Percentiles rank a stretch among this genome's conserved stretches.
These are phyloP conservation scores for Galeopterus variegatus DNA, from an alignment of 2,113 vertebrate species.

Conservation along the genomic window DNA sequence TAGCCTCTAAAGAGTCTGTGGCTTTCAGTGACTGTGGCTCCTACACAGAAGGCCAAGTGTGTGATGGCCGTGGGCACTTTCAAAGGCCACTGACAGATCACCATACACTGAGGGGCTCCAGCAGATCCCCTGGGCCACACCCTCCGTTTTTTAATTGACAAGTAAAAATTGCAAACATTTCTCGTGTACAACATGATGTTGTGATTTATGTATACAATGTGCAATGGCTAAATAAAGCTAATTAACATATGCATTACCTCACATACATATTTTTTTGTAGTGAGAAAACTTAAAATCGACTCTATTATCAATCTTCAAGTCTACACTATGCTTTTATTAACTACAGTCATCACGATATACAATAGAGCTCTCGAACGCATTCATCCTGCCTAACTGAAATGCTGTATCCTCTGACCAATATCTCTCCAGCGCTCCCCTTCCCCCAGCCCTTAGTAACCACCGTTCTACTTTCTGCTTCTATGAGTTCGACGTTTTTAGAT, in stretches of 20 bases:
- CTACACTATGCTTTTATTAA: background rate
- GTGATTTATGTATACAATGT: background rate
- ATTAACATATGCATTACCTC: background rate
- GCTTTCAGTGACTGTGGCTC: background rate
- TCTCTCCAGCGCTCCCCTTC: background rate
- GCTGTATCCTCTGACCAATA: background rate
- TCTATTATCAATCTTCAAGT: background rate
- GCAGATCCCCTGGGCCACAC: background rate
- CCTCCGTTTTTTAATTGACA: too few relatives aligned
- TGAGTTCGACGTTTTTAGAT: background rate
- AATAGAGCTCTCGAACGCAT: background rate
- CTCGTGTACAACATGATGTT: background rate
- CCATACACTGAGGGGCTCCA: background rate
- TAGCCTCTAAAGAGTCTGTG: background rate
- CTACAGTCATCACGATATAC: background rate
- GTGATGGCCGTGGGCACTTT: background rate
- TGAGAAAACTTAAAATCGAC: background rate
- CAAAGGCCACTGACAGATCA: background rate
- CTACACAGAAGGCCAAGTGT: background rate
- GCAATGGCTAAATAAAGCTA: background rate
- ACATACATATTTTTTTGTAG: background rate
- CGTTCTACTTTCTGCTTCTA: background rate
- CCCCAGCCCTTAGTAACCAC: background rate
- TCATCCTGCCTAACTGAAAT: background rate
- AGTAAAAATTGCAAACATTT: background rate